A percentile compares a stretch with the other conserved stretches of the same genome.
Conservation (phyloP, 2,113 vertebrate species). For the Zonotrichia leucophrys region DNA sequence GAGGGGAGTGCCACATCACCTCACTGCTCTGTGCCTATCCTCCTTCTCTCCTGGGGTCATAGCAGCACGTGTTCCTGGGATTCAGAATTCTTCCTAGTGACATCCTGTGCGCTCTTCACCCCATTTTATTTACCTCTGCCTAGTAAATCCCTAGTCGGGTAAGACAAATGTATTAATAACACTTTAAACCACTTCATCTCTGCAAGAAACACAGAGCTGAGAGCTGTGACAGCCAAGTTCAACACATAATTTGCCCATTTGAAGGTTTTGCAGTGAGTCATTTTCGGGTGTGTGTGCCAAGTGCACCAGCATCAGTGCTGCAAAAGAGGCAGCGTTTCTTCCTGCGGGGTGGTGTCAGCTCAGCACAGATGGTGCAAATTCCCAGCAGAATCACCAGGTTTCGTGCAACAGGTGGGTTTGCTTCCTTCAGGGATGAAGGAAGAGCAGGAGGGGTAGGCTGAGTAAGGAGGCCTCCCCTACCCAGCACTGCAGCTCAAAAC, state of each 20-base stretch:
- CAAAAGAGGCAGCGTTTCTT: not conserved
- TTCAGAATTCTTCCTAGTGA: not conserved
- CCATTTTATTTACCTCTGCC: not conserved
- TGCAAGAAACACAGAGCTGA: not conserved
- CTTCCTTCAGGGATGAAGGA: not conserved
- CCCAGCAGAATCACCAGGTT: not conserved
- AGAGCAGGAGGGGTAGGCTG: not conserved
- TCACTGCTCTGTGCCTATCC: not conserved
- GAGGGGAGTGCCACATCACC: not conserved
- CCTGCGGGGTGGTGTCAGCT: fast-evolving
- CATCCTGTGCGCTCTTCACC: not conserved
- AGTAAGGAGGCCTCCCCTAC: not conserved
- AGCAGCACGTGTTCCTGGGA: not conserved
- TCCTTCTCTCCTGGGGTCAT: not conserved
- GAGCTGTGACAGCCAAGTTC: not conserved
- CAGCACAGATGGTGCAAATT: not conserved
- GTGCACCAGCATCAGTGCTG: fast-evolving
- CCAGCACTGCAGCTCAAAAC: not conserved
- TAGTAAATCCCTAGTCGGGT: not conserved
- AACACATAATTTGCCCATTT: not conserved
- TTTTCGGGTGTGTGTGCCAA: not conserved
- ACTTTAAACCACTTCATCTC: not conserved
- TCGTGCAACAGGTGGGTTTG: fast-evolving
- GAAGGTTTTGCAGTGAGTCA: not conserved
- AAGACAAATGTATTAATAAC: not conserved